phyloP scores from a whole-genome alignment of 2,797 vertebrate species.

The Loris lydekkerianus region DNA sequence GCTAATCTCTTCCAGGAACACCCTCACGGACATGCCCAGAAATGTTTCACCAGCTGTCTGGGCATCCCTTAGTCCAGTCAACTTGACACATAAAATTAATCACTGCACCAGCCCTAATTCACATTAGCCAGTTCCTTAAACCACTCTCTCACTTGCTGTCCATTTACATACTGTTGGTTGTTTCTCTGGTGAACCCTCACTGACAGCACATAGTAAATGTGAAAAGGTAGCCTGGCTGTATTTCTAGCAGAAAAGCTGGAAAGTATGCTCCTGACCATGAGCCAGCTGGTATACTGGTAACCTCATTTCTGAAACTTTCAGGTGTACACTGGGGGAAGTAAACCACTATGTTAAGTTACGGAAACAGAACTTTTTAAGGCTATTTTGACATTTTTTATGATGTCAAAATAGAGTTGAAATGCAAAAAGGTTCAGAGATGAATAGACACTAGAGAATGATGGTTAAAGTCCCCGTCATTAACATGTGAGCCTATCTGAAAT shows the following conservation, averaged over 20 bases:
- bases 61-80: background rate
- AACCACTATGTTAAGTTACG: background rate
- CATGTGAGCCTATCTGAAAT: background rate
- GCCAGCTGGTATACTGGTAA: background rate
- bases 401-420: background rate
- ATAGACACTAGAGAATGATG: background rate
- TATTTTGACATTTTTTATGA: conserved; percentile 32
- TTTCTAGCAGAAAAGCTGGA: background rate
- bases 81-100: background rate
- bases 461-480: background rate
- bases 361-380: conserved; percentile 13
- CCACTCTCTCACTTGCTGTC: background rate
- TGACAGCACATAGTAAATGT: background rate
- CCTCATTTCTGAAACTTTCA: background rate
- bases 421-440: background rate
- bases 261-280: background rate
- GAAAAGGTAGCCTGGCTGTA: background rate
- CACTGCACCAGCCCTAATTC: background rate
- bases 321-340: background rate
- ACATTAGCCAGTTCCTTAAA: background rate
- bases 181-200: background rate
- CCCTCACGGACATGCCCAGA: background rate
- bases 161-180: background rate
- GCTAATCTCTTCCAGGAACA: background rate
- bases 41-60: background rate